Conservation (phyloP, 1,140 invertebrate species). For the Procambarus virginalis region DNA sequence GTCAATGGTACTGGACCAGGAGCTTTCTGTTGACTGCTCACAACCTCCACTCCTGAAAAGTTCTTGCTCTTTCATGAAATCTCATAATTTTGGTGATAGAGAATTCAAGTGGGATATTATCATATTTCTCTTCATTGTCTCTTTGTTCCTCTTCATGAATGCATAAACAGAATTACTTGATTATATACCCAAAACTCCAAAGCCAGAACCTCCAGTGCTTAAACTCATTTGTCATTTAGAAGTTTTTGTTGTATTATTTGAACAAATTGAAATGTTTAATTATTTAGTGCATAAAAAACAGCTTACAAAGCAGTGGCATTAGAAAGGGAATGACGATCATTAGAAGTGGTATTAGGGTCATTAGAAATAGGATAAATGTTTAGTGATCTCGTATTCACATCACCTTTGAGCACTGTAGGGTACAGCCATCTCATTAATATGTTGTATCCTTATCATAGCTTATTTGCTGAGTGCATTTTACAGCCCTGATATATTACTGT, state of each 20-base stretch:
- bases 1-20: conserved; percentile 58
- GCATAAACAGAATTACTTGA: background rate
- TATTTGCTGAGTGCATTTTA: background rate
- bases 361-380: background rate
- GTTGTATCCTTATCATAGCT: background rate
- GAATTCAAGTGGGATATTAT: conserved; percentile 39
- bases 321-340: background rate
- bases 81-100: conserved; percentile 32
- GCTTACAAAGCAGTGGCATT: background rate
- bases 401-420: background rate
- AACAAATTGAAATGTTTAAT: background rate
- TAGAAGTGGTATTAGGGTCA: background rate
- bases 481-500: background rate
- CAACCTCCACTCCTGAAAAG: background rate
- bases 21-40: conserved; percentile 6
- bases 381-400: background rate
- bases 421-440: background rate
- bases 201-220: background rate
- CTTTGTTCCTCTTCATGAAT: conserved; percentile 13
- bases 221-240: background rate
- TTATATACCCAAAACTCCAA: background rate
- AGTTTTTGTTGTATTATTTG: background rate
- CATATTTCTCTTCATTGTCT: background rate
- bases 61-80: conserved; percentile 1
- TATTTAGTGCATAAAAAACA: background rate